Conservation (phyloP, 2,888 invertebrate species). For the Patella caerulea region DNA sequence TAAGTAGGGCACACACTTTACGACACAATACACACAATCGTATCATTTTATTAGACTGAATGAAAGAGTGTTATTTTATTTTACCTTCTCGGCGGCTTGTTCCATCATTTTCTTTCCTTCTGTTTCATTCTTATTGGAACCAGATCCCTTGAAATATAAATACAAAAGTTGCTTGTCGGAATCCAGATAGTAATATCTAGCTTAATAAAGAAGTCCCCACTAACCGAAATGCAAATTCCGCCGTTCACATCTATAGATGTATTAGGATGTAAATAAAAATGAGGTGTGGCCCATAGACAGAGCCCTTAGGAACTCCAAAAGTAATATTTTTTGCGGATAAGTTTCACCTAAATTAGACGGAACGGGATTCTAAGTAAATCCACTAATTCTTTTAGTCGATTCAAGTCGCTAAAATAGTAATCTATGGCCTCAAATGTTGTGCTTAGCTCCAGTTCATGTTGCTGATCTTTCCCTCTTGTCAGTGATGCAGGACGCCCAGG, state of each 20-base stretch:
- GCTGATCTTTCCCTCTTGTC: no score
- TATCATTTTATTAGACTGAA: background rate
- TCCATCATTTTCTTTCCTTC: constrained; percentile 56
- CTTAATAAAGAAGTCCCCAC: background rate
- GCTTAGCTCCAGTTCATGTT: no score
- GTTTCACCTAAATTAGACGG: no score
- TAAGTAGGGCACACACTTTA: background rate
- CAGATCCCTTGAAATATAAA: constrained; percentile 58
- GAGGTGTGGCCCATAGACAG: no score
- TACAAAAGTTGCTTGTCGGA: background rate
- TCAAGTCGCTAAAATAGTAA: no score
- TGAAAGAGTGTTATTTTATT: background rate
- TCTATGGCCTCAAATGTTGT: no score
- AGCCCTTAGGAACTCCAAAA: no score
- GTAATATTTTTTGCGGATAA: no score
- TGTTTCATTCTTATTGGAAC: constrained; percentile 56
- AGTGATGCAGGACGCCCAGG: no score
- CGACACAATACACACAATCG: background rate
- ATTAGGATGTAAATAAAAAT: background rate
- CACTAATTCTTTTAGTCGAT: no score
- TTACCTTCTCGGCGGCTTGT: constrained; percentile 61
- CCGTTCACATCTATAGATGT: background rate
- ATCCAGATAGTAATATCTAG: background rate
- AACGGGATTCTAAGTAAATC: no score
- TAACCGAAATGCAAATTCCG: background rate